Evolutionary conservation across 2,113 vertebrate species (phyloP).

Genomic region (Callipepla californica): DNA sequence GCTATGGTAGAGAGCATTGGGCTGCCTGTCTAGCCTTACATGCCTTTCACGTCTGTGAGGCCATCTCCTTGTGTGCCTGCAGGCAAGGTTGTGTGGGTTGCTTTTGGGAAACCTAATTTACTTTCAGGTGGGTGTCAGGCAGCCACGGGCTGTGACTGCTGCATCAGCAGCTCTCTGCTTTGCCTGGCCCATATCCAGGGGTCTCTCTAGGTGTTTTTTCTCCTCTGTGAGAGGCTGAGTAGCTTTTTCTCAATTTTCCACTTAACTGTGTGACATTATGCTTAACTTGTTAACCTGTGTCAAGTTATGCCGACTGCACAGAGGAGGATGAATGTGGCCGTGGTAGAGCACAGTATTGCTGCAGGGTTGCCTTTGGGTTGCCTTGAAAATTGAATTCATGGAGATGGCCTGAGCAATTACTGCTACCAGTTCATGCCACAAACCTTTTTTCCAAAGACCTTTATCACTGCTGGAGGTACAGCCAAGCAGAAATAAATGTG

Average conservation of each 20-base stretch:
- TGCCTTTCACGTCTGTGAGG: not conserved
- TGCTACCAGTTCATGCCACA: not conserved
- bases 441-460: not conserved
- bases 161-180: not conserved
- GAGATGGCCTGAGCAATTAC: not conserved
- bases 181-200: not conserved
- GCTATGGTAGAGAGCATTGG: not conserved
- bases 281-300: not conserved
- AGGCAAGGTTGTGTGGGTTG: not conserved
- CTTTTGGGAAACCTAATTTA: not conserved
- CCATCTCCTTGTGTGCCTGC: not conserved
- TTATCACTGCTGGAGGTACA: not conserved
- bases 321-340: not conserved
- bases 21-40: not conserved
- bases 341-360: not conserved
- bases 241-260: not conserved
- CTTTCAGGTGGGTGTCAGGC: not conserved
- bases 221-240: not conserved
- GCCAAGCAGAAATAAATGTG: not conserved
- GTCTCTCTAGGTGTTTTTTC: not conserved
- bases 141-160: not conserved
- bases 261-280: not conserved
- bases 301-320: fast-evolving
- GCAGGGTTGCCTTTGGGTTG: not conserved
- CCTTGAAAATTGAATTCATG: not conserved